phyloP scores from a whole-genome alignment of 2,888 invertebrate species.

The Trilocha varians region DNA sequence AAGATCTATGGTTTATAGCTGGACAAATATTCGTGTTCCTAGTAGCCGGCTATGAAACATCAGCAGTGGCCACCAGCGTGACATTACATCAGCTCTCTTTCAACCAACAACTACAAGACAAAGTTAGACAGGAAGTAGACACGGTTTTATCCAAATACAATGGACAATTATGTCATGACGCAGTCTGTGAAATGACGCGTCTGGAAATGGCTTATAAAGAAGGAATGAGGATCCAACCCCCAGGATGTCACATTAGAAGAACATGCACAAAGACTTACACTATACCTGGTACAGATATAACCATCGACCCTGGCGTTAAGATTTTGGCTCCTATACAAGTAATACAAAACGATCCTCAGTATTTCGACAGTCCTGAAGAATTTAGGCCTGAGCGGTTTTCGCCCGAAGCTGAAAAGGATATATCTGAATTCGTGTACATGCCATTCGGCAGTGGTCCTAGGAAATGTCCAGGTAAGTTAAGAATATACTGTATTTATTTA shows the following conservation, averaged over 20 bases:
- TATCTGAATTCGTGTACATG: slow-evolving; percentile 18
- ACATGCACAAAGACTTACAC: slow-evolving; percentile 19
- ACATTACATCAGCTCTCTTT: slow-evolving; percentile 28
- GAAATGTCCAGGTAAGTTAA: slow-evolving; percentile 23
- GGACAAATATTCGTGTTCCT: slow-evolving; percentile 26
- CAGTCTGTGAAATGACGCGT: slow-evolving; percentile 20
- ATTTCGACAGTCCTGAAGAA: slow-evolving; percentile 24
- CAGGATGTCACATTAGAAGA: slow-evolving; percentile 18
- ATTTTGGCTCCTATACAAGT: slow-evolving; percentile 26
- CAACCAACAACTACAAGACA: slow-evolving; percentile 31
- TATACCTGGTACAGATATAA: slow-evolving; percentile 20
- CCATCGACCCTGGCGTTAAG: slow-evolving; percentile 23
- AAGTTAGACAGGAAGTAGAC: slow-evolving; percentile 33
- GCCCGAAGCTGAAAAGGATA: slow-evolving; percentile 11
- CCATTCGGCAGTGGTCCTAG: slow-evolving; percentile 27
- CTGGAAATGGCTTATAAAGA: slow-evolving; percentile 26
- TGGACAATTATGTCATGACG: slow-evolving; percentile 22
- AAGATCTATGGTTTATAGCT: slow-evolving; percentile 15
- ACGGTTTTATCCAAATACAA: slow-evolving; percentile 19
- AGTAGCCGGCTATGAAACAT: slow-evolving; percentile 27
- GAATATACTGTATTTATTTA: background rate
- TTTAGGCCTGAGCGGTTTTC: slow-evolving; percentile 29
- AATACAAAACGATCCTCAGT: slow-evolving; percentile 24
- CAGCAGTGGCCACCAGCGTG: slow-evolving; percentile 27
- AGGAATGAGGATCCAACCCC: slow-evolving; percentile 24